phyloP scores from a whole-genome alignment of 2,888 invertebrate species.

The Xestia xanthographa region DNA sequence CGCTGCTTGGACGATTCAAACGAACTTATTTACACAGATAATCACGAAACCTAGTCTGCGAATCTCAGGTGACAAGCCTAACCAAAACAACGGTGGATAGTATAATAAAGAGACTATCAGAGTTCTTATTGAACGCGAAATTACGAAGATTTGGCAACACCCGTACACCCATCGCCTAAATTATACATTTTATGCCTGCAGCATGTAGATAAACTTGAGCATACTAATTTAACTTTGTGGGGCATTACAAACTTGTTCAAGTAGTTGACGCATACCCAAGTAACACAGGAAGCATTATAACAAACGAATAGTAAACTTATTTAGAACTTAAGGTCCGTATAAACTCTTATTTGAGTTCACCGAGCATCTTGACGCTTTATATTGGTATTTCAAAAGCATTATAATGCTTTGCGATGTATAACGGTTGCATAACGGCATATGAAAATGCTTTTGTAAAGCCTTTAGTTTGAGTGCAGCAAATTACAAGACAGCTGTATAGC shows the following conservation, averaged over 20 bases:
- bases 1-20: conserved; percentile 43
- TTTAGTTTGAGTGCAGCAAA: no score
- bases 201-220: background rate
- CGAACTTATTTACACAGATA: conserved; percentile 41
- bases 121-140: conserved; percentile 23
- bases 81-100: conserved; percentile 9
- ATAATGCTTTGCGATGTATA: no score
- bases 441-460: no score
- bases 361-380: no score
- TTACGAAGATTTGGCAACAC: conserved; percentile 33
- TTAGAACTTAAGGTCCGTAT: no score
- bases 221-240: conserved; percentile 29
- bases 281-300: no score
- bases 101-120: conserved; percentile 8
- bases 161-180: background rate
- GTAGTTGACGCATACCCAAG: conserved; percentile 8
- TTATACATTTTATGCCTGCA: conserved; percentile 23
- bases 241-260: conserved; percentile 16
- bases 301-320: no score
- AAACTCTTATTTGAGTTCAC: no score
- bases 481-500: no score
- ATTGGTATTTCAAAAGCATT: no score
- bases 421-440: no score
- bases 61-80: conserved; percentile 33
- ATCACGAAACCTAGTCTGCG: conserved; percentile 41